Evolutionary conservation across 53 echinoderm and acorn worm species (phyloP).

Genomic region (Paelopatides confundens): DNA sequence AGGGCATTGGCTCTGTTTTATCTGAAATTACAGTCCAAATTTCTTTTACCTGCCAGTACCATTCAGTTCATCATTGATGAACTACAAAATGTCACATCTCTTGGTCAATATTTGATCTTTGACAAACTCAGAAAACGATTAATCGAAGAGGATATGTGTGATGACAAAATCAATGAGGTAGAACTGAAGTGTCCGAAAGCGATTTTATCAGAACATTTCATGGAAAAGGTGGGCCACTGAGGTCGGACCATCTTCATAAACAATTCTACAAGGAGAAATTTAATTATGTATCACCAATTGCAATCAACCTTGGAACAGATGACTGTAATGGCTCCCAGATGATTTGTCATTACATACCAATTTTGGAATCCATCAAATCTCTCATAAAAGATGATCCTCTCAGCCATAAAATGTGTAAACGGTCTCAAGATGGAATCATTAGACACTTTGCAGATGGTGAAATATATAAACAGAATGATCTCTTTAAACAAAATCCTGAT

Average conservation of each 20-base stretch:
- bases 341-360: conserved; percentile 45
- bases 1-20: conserved; percentile 39
- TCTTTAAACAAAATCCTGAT: conserved; percentile 30
- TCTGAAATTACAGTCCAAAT: conserved; percentile 37
- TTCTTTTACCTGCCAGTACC: conserved; percentile 38
- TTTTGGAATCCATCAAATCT: conserved; percentile 35
- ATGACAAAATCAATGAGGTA: too few relatives aligned
- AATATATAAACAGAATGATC: conserved; percentile 2
- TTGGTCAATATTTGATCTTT: too few relatives aligned
- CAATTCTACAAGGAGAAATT: conserved; percentile 32
- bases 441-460: conserved; percentile 4
- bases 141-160: too few relatives aligned
- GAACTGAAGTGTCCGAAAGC: too few relatives aligned
- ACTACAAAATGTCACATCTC: too few relatives aligned
- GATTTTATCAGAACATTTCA: too few relatives aligned
- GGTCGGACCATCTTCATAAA: conserved; percentile 15
- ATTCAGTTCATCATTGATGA: conserved; percentile 34
- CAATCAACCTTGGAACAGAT: conserved; percentile 33
- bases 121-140: too few relatives aligned
- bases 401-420: too few relatives aligned
- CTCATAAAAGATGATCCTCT: conserved; percentile 19
- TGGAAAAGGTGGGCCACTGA: conserved; percentile 22
- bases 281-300: conserved; percentile 36
- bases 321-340: too few relatives aligned
- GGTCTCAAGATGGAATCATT: conserved; percentile 22